Base-by-base conservation (phyloP, 64 coral and sea anemone genomes). In the Porites australiensis region DNA sequence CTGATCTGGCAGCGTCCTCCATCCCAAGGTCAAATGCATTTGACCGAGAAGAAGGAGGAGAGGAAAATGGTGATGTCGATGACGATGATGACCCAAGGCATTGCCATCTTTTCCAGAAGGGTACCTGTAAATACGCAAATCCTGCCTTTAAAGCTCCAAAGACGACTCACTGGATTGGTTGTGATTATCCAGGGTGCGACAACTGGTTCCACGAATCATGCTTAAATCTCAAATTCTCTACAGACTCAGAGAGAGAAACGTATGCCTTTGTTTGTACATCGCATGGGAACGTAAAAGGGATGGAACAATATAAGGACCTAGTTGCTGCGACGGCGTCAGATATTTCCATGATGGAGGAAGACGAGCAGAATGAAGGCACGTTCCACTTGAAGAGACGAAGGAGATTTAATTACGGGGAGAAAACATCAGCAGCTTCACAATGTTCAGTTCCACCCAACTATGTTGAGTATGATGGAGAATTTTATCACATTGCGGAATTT, bases 381-480 rank as follows among this genome's bases (percentile, higher is more conserved):
- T 6, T 6, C 57, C 57, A 6, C 57, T 5, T 23, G 21, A 71
- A 71, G 44, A 5, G 16, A 23, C 5, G 8, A 8, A 71, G 69
- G 20, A 71, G 69, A 71, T 23, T 2, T 8, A 6, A 8, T 21
- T 71, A 23, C n/a, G 44, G 10, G 3, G 18, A 8, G 4, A 20
- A 43, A 21, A 5, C 12, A 8, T 5, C 19, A 3, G 1, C 15
- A 15, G 49, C 19, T 15, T 67, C 75, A 45, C 59, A 85, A 14
- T n/a, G n/a, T n/a, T 61, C 68, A 22, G 2, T 13, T 6, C 45
- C 23, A 18, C 90, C 70, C 16, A 92, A 85, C 23, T 92, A 92
- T 65, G 71, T 92, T 0, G 70, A 92, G 44, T 85, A 92, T n/a
- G 79, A 92, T 4, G 88, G 88, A 3, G 5, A 75, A 46, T 91